Conservation (phyloP, 2,888 invertebrate genomes). For the Orchestes rusci region DNA sequence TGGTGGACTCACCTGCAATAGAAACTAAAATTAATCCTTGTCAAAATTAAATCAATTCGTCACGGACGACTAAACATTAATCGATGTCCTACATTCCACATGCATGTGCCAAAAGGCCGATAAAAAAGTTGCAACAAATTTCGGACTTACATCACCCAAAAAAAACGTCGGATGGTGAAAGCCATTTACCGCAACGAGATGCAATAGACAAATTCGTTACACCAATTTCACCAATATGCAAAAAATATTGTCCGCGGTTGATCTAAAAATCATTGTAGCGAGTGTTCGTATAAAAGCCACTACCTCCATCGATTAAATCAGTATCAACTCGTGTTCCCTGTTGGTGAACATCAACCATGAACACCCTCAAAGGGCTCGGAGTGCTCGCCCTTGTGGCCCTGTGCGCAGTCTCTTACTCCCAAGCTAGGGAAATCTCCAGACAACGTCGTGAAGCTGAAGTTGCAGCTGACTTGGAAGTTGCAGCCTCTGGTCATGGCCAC, state of each 20-base stretch:
- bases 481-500: conserved; percentile 48
- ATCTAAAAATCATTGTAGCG: conserved; percentile 25
- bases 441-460: conserved; percentile 38
- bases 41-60: conserved; percentile 15
- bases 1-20: conserved; percentile 11
- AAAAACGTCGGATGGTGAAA: conserved; percentile 34
- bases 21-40: no score
- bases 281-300: conserved; percentile 33
- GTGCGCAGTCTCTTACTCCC: conserved; percentile 42
- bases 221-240: conserved; percentile 33
- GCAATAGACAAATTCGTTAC: conserved; percentile 37
- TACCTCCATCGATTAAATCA: conserved; percentile 28
- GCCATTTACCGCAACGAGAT: conserved; percentile 38
- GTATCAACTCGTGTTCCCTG: conserved; percentile 30
- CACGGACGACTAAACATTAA: conserved; percentile 16
- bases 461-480: conserved; percentile 28
- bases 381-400: conserved; percentile 54
- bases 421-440: conserved; percentile 48
- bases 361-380: conserved; percentile 63
- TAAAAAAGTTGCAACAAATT: conserved; percentile 11
- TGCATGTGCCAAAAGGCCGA: not conserved
- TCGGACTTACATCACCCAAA: conserved; percentile 32
- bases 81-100: conserved; percentile 5
- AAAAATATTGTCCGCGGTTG: conserved; percentile 22
- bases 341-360: conserved; percentile 27